phyloP scores from a whole-genome alignment of 2,797 vertebrate genomes.

The Melopsittacus undulatus region DNA sequence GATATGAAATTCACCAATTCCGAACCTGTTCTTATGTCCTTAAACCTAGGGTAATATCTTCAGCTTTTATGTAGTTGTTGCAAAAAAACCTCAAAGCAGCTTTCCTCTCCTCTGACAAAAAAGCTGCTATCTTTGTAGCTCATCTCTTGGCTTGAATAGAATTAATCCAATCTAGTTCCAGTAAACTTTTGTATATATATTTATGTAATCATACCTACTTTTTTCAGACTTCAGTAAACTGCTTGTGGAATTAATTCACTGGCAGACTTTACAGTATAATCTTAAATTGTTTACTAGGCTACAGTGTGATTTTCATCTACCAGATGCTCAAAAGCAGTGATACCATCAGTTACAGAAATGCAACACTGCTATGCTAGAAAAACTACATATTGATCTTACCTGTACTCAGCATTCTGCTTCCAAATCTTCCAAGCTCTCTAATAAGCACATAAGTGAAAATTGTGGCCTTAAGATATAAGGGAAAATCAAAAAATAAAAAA shows the following conservation, averaged over 20 bases:
- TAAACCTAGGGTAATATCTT: not conserved
- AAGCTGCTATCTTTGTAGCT: not conserved
- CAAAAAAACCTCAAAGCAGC: not conserved
- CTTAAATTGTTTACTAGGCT: slow-evolving; percentile 22
- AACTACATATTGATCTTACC: not conserved
- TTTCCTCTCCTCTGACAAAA: not conserved
- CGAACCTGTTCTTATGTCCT: not conserved
- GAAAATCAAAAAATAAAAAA: not conserved
- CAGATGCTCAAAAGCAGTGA: not conserved
- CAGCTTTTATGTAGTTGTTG: not conserved
- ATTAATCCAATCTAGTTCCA: not conserved
- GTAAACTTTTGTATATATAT: not conserved
- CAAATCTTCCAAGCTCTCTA: not conserved
- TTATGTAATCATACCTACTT: not conserved
- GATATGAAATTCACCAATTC: not conserved
- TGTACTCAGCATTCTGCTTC: not conserved
- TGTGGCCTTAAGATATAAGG: not conserved
- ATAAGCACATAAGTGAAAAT: not conserved
- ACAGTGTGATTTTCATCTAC: slow-evolving; percentile 9
- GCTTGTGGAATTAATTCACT: not conserved
- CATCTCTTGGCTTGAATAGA: not conserved
- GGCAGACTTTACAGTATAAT: not conserved
- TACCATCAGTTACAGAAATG: not conserved
- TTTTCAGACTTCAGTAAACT: not conserved
- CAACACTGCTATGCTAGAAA: not conserved